Evolutionary conservation across 2,113 vertebrate species (phyloP).

Genomic region (Leucosticte australis): DNA sequence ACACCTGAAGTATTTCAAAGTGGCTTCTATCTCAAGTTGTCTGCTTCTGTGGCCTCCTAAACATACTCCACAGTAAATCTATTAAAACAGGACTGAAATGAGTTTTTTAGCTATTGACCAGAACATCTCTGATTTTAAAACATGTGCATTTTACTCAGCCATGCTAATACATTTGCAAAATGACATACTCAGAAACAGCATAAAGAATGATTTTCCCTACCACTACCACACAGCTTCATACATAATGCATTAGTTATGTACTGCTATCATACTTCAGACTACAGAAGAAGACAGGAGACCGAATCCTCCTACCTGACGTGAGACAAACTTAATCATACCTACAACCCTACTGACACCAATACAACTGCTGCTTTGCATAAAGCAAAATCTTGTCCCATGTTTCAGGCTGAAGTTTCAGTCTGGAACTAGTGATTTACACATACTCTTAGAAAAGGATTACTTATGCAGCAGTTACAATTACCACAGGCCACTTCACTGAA

Average conservation of each 20-base stretch:
- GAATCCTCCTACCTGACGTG: constrained; percentile 3
- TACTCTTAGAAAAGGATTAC: neutral
- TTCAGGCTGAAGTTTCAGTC: neutral
- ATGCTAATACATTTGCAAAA: constrained; percentile 24
- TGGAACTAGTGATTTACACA: neutral
- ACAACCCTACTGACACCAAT: neutral
- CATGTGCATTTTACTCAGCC: constrained; percentile 19
- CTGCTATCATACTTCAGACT: constrained; percentile 11
- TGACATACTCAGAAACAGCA: constrained; percentile 3
- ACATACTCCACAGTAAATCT: constrained; percentile 18
- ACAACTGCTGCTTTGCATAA: constrained; percentile 2
- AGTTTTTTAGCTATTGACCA: constrained; percentile 36
- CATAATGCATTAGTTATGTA: constrained; percentile 33
- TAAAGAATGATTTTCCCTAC: constrained; percentile 22
- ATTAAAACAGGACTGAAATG: constrained; percentile 23
- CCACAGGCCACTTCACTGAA: neutral
- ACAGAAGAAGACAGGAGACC: constrained; percentile 4
- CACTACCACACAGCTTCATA: constrained; percentile 3
- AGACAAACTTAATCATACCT: constrained; percentile 32
- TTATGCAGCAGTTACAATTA: neutral
- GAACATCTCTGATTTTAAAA: constrained; percentile 33
- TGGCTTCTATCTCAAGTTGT: neutral
- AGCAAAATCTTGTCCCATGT: neutral
- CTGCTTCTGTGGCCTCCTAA: neutral
- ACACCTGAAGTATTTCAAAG: neutral